Evolutionary conservation across 2,113 vertebrate genomes (phyloP).

Genomic region (Rhinolophus sinicus): DNA sequence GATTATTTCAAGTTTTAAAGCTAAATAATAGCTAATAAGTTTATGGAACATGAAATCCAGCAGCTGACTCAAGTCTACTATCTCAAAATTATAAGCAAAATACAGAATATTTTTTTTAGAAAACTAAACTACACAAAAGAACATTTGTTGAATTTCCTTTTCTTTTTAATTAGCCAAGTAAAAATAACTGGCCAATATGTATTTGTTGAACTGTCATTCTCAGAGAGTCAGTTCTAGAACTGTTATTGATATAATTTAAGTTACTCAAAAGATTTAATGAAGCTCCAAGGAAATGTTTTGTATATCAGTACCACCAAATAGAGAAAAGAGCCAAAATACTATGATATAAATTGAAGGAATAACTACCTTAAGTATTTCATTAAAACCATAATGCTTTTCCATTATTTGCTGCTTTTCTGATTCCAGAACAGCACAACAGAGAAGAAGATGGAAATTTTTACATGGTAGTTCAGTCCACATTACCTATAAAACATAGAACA

Average conservation of each 20-base stretch:
- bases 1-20: slow-evolving; percentile 58
- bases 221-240: not conserved
- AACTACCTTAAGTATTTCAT: slow-evolving; percentile 96
- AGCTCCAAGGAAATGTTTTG: not conserved
- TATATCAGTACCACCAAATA: not conserved
- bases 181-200: slow-evolving; percentile 27
- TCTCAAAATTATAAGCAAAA: slow-evolving; percentile 50
- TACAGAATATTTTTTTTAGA: not conserved
- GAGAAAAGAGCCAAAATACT: not conserved
- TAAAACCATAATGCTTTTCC: slow-evolving; percentile 97
- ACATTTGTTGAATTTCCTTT: slow-evolving; percentile 30
- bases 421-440: slow-evolving; percentile 97
- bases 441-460: slow-evolving; percentile 96
- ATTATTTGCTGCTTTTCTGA: slow-evolving; percentile 98
- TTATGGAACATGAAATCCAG: slow-evolving; percentile 51
- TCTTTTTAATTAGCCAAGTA: slow-evolving; percentile 7
- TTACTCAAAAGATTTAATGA: slow-evolving; percentile 19
- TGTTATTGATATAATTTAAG: not conserved
- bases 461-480: slow-evolving; percentile 97
- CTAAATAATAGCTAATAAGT: slow-evolving; percentile 55
- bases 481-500: slow-evolving; percentile 87
- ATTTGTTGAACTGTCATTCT: slow-evolving; percentile 8
- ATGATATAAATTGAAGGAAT: slow-evolving; percentile 25
- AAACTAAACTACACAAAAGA: slow-evolving; percentile 32
- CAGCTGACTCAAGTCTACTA: slow-evolving; percentile 11